phyloP scores from a whole-genome alignment of 2,113 vertebrate species.

The Crotalus helleri region DNA sequence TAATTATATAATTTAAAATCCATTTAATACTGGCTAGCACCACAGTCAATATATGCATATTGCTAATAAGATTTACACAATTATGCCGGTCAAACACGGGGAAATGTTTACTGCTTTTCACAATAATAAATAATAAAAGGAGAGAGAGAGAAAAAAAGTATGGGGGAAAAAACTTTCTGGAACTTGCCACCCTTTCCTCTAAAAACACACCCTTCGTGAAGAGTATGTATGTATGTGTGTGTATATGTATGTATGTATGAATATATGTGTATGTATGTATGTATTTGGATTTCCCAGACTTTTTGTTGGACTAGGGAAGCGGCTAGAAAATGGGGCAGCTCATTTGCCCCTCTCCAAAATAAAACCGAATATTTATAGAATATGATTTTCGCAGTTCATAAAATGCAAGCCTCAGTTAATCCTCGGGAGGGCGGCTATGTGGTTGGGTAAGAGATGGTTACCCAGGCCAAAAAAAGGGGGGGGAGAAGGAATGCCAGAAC shows the following conservation, averaged over 20 bases:
- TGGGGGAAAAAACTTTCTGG: slow-evolving; percentile 52
- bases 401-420: slow-evolving; percentile 69
- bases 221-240: too few species aligned
- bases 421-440: slow-evolving; percentile 63
- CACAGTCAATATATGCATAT: slow-evolving; percentile 78
- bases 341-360: slow-evolving; percentile 51
- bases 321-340: slow-evolving; percentile 31
- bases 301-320: not conserved
- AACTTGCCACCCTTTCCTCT: not conserved
- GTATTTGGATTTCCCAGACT: not conserved
- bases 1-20: slow-evolving; percentile 79
- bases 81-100: slow-evolving; percentile 74
- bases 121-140: slow-evolving; percentile 67
- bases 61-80: slow-evolving; percentile 78
- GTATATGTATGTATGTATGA: too few species aligned
- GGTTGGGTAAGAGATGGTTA: slow-evolving; percentile 67
- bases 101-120: slow-evolving; percentile 70
- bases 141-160: too few species aligned
- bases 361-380: slow-evolving; percentile 70
- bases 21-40: slow-evolving; percentile 73
- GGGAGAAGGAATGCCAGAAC: too few species aligned
- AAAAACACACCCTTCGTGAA: not conserved
- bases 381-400: slow-evolving; percentile 66
- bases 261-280: too few species aligned
- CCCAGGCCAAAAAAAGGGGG: slow-evolving; percentile 36